Base-by-base conservation (phyloP, 1,140 invertebrate species). In the Brachystomella parvula region DNA sequence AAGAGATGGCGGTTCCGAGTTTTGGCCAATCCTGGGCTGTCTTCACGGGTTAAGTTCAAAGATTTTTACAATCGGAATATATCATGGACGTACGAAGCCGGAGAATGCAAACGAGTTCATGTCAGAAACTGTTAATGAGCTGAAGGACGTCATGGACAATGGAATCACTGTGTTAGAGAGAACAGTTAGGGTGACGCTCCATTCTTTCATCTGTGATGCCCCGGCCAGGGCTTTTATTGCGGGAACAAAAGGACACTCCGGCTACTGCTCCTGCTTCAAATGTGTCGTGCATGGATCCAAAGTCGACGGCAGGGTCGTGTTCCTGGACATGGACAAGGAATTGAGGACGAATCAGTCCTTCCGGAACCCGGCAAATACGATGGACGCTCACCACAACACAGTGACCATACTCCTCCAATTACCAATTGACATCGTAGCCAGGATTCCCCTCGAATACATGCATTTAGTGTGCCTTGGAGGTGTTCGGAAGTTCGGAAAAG, bases 181-280 rank as follows among this genome's bases (percentile, higher is more conserved):
- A 49, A 60, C 26, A 26, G 49, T 31, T 30, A 31, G 6, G 19
- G 39, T 77, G 39, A 56, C 31, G 33, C 61, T 77, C 26, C 47
- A 69, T 9, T 70, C 66, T 30, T 53, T 79, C 56, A 71, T 78
- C 61, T 78, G 74, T 69, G 78, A 79, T 74, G 71, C 75, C 0
- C 78, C 77, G 6, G 79, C 78, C 3, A 75, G 75, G 67, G 70
- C 76, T 29, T 78, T 76, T 69, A 63, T 80, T 9, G 74, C 75
- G 59, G 32, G 62, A 12, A 72, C 70, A 2, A 78, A 75, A 74
- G 69, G 71, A 29, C 75, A 76, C 59, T 69, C 66, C 61, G 78
- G 75, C 3, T 79, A 76, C 62, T 65, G 72, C 58, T 72, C 72
- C 47, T 79, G 79, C 68, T 73, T 75, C 21, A 77, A 76, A 65